Evolutionary conservation across 2,113 vertebrate species (phyloP).

Genomic region (Theropithecus gelada): DNA sequence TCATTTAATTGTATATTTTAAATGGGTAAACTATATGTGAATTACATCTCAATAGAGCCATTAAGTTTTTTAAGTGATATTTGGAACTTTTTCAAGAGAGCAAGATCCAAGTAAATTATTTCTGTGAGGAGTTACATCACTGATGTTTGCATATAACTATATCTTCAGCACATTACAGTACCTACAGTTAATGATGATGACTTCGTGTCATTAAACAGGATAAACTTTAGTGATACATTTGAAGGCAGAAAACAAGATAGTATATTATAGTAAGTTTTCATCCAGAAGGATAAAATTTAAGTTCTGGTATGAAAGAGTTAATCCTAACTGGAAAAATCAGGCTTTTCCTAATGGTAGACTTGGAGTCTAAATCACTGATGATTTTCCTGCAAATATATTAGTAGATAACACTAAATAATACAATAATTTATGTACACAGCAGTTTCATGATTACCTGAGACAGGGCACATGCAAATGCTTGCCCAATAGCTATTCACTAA

Average conservation of each 20-base stretch:
- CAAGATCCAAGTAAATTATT: not conserved
- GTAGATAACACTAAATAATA: not conserved
- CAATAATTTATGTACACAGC: not conserved
- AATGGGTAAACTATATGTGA: not conserved
- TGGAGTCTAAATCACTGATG: not conserved
- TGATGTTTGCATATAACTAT: not conserved
- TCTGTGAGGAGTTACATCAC: not conserved
- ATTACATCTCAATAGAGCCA: not conserved
- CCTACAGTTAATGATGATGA: not conserved
- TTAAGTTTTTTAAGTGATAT: not conserved
- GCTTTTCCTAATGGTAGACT: not conserved
- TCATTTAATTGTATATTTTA: not conserved
- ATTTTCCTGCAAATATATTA: not conserved
- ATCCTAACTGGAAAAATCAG: not conserved
- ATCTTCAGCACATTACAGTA: not conserved
- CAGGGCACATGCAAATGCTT: not conserved
- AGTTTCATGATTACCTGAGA: not conserved
- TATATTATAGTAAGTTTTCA: not conserved
- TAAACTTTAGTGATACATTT: not conserved
- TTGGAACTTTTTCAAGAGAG: not conserved
- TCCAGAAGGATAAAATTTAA: not conserved
- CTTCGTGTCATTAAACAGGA: not conserved
- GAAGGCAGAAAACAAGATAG: not conserved
- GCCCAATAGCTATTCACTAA: not conserved
- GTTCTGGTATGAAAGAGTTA: not conserved